These are phyloP conservation scores for Artibeus jamaicensis DNA, from an alignment of 2,797 vertebrate genomes.

Conservation along the genomic window DNA sequence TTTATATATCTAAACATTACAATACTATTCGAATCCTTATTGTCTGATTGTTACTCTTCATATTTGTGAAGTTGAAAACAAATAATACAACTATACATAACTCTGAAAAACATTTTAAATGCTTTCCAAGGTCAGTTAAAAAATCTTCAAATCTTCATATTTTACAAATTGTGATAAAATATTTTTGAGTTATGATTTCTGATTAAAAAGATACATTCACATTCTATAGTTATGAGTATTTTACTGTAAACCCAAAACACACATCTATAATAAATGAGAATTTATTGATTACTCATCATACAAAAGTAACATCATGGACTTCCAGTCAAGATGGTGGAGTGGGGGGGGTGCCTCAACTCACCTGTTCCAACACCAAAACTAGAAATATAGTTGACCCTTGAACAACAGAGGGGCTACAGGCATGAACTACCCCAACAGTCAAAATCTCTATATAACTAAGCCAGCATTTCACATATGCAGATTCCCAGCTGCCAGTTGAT, in stretches of 20 bases:
- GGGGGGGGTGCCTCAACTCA: background rate
- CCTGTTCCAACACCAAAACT: background rate
- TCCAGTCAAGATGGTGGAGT: background rate
- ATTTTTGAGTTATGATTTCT: background rate
- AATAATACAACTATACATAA: background rate
- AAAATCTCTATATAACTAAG: background rate
- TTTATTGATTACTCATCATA: constrained; percentile 3
- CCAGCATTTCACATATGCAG: background rate
- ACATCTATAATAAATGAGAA: background rate
- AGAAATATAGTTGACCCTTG: background rate
- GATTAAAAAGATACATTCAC: constrained; percentile 7
- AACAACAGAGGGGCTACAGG: background rate
- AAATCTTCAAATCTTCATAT: background rate
- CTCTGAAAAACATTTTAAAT: constrained; percentile 42
- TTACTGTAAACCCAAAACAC: constrained; percentile 15
- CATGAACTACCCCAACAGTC: background rate
- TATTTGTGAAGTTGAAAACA: background rate
- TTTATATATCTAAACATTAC: background rate
- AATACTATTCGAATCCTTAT: background rate
- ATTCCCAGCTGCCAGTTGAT: background rate
- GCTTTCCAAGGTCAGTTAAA: background rate
- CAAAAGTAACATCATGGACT: background rate
- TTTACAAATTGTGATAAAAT: background rate
- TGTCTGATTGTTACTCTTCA: background rate
- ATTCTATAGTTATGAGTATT: background rate